Evolutionary conservation across 1,140 invertebrate species (phyloP), one percentile per base, ranked within the genome.

Genomic region (Cyclargus thomasi): DNA sequence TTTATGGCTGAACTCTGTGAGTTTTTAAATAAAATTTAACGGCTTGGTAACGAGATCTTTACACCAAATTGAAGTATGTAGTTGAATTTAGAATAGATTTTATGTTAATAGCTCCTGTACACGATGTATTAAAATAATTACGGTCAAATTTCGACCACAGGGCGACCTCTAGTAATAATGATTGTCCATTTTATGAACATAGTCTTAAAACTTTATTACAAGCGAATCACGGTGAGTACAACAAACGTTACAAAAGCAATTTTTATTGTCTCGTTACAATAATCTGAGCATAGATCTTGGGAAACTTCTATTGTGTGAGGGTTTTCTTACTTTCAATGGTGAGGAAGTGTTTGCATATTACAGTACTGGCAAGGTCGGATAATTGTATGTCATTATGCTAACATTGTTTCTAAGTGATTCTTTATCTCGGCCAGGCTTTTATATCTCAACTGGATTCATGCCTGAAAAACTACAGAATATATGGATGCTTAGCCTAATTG

Each of bases 251-350:
- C 23, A 23, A 47, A 47, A 47, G 39, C 8, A 47, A 47, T 47
- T 47, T 47, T 47, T 47, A 47, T 47, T 47, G 39, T 47, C 39
- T 47, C 39, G 39, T 47, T 47, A 47, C 39, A 14, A 21, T 17
- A 65, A 65, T 65, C 64, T 55, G 16, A 29, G 53, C 29, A 53
- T 65, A 65, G 53, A 65, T 65, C 53, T 65, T 57, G 64, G 35
- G 47, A 55, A n/a, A 57, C 53, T 21, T n/a, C 69, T 64, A 70
- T 70, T 70, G 65, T 70, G 63, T 53, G 35, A n/a, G n/a, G 21
- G 53, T 70, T 65, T 70, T 63, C 47, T 17, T 62, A 67, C 69
- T 70, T 70, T 70, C 69, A 70, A 70, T 70, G 53, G 36, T 39
- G 59, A 70, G 69, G 69, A 70, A 70, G 69, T 66, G 69, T 70